phyloP scores from a whole-genome alignment of 2,888 invertebrate species.

The Amaurobius ferox region DNA sequence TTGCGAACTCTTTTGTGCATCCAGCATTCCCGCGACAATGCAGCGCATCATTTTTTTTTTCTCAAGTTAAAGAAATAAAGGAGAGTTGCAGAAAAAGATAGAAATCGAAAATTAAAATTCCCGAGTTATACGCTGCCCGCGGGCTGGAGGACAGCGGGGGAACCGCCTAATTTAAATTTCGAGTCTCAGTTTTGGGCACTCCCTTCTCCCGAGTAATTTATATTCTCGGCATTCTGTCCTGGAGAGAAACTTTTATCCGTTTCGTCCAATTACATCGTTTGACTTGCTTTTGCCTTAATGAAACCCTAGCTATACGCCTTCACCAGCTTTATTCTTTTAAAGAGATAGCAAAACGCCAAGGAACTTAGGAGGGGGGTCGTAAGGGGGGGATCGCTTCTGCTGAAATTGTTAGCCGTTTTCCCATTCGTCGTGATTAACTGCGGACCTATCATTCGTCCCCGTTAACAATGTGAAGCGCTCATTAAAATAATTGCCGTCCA shows the following conservation, averaged over 20 bases:
- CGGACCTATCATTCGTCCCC: conserved; percentile 68
- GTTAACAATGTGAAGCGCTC: conserved; percentile 71
- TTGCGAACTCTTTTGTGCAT: not conserved
- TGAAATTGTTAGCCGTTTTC: conserved; percentile 69
- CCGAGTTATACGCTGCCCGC: conserved; percentile 17
- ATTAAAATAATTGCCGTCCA: conserved; percentile 72
- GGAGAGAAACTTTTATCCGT: conserved; percentile 62
- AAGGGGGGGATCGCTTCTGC: not conserved
- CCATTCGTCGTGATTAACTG: conserved; percentile 68
- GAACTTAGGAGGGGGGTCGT: conserved; percentile 7
- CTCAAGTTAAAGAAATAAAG: not conserved
- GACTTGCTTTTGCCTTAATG: conserved; percentile 70
- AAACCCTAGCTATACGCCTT: conserved; percentile 60
- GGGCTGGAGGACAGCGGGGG: conserved; percentile 40
- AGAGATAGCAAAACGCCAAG: conserved; percentile 46
- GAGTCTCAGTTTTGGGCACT: conserved; percentile 8
- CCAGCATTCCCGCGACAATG: not conserved
- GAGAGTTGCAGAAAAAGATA: not conserved
- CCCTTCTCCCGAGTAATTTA: conserved; percentile 59
- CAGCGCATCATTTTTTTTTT: not conserved
- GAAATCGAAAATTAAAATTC: conserved; percentile 63
- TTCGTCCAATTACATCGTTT: conserved; percentile 69
- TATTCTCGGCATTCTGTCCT: conserved; percentile 36
- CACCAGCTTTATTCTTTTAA: conserved; percentile 60
- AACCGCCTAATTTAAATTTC: conserved; percentile 70